phyloP scores from a whole-genome alignment of 2,888 invertebrate species.

The Gryllus longicercus region DNA sequence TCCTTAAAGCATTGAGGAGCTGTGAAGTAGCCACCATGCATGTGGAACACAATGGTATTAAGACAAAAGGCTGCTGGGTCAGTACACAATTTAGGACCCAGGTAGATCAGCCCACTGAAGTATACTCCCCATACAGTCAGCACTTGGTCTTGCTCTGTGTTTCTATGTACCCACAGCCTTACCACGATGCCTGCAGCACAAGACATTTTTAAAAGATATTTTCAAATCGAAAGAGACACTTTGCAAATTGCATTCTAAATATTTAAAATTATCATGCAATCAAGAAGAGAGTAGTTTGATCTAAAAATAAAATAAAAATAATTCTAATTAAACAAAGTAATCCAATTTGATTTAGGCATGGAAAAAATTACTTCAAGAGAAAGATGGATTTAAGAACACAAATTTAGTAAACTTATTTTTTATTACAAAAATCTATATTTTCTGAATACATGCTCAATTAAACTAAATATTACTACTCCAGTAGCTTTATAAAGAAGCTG shows the following conservation, averaged over 20 bases:
- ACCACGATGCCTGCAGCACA: conserved; percentile 47
- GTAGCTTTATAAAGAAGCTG: no score
- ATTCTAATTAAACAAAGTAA: no score
- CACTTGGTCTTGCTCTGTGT: conserved; percentile 39
- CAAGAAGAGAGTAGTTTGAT: no score
- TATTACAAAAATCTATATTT: no score
- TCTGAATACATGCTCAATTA: no score
- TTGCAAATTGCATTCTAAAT: neutral
- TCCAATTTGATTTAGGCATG: no score
- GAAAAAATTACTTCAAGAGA: no score
- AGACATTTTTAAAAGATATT: conserved; percentile 25
- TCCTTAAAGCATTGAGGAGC: conserved; percentile 48
- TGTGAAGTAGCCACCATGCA: conserved; percentile 84
- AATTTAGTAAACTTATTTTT: no score
- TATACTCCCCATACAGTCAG: conserved; percentile 78
- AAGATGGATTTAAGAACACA: no score
- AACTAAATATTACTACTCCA: no score
- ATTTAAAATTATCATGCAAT: neutral
- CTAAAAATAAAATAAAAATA: no score
- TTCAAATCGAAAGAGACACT: neutral
- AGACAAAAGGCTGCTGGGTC: conserved; percentile 62
- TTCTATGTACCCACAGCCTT: conserved; percentile 49
- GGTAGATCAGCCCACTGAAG: conserved; percentile 75
- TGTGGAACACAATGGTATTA: conserved; percentile 77
- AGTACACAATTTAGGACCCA: conserved; percentile 64